These are phyloP conservation scores for Sarcophilus harrisii DNA, from an alignment of 2,797 vertebrate genomes.

Conservation along the genomic window DNA sequence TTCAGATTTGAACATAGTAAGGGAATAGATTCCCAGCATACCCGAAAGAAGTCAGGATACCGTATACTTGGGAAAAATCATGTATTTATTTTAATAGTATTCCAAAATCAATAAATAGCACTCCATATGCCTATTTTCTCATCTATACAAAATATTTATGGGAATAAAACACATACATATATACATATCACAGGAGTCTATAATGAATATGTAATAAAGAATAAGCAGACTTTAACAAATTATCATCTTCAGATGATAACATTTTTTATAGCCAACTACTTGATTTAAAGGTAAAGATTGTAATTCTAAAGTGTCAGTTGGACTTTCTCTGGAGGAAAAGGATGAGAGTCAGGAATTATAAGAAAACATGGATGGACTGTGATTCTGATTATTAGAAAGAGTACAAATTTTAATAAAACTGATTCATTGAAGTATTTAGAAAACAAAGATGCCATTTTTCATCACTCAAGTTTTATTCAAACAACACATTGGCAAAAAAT, in stretches of 20 bases:
- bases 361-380: neutral
- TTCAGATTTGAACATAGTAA: neutral
- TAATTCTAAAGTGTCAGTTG: neutral
- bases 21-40: neutral
- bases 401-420: neutral
- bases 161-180: neutral
- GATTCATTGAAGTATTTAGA: neutral
- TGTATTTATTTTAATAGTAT: neutral
- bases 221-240: neutral
- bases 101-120: neutral
- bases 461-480: constrained; percentile 46
- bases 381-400: neutral
- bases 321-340: neutral
- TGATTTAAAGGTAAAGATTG: neutral
- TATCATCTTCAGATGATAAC: neutral
- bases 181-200: neutral
- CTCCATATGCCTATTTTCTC: neutral
- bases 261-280: neutral
- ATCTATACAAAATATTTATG: neutral
- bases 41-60: neutral
- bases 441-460: neutral
- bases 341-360: neutral
- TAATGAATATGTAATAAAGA: neutral
- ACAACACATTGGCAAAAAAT: constrained; percentile 55
- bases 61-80: neutral